Conservation (phyloP, 2,797 vertebrate genomes). For the Myiotriccus ornatus region DNA sequence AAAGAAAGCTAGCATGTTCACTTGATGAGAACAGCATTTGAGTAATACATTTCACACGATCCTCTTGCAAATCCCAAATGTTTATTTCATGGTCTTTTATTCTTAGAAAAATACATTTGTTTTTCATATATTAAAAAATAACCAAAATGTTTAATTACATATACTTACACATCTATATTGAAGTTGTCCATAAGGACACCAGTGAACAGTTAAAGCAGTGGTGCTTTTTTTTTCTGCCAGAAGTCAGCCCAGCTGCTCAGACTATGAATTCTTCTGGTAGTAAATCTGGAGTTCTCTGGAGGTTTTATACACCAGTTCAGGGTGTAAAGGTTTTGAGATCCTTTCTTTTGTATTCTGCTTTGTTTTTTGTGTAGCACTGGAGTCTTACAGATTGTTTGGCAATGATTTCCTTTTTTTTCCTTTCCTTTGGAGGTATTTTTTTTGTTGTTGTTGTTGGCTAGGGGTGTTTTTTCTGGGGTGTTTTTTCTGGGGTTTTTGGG, state of each 20-base stretch:
- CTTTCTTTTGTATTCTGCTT: background rate
- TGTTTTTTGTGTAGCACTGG: background rate
- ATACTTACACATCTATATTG: background rate
- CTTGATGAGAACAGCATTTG: background rate
- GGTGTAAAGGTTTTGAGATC: background rate
- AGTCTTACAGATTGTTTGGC: background rate
- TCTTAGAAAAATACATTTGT: background rate
- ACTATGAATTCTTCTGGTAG: background rate
- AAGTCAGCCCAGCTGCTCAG: background rate
- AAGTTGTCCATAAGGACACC: background rate
- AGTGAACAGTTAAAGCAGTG: background rate
- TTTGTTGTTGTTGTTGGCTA: background rate
- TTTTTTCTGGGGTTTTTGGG: background rate
- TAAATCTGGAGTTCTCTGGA: background rate
- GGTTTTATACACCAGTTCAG: background rate
- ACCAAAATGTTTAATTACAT: background rate
- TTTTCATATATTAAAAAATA: background rate
- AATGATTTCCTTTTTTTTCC: background rate
- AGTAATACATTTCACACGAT: background rate
- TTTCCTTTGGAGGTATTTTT: no score
- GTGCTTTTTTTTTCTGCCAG: background rate
- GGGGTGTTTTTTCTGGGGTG: background rate
- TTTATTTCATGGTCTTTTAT: background rate
- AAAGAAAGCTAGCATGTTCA: background rate
- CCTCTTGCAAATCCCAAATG: background rate